Evolutionary conservation across 2,113 vertebrate genomes (phyloP), one percentile per base, ranked within the genome.

Genomic region (Plectropomus leopardus): DNA sequence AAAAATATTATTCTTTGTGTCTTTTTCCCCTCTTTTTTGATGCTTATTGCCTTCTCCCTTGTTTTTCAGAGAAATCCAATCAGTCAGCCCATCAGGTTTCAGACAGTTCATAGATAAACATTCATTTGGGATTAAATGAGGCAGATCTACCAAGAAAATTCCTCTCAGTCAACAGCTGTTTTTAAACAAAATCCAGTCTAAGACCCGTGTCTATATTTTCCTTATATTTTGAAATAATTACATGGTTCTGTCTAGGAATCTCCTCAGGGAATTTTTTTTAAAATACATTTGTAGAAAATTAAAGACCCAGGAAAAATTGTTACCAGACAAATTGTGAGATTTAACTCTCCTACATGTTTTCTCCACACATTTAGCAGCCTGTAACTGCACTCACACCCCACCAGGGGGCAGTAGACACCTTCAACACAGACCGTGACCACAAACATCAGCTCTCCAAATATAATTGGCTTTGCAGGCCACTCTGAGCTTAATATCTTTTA

Each of bases 381-480:
- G 87, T 84, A 91, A 76, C 23, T 72, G n/a, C 76, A 57, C 17
- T 1, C 1, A 5, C 34, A 1, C 4, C 23, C 89, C 90, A 91
- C 89, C 83, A 89, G 95, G 90, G 88, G 92, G 93, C 94, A 95
- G 92, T 94, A 94, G 83, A 89, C 64, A 75, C 81, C 94, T 94
- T 89, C 44, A 76, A 44, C 84, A 83, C 47, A 26, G 15, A 83
- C 81, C 66, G 47, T 84, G 79, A 80, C 71, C 48, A 24, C 34
- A 72, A 73, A 78, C 76, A 69, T 86, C 76, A 82, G 54, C 58
- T 64, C 45, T 76, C 63, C 64, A 58, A 77, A 53, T 50, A 13
- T 93, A 94, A 93, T 94, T 92, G 92, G 89, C 89, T 92, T 90
- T 89, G 82, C 88, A 88, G 88, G 87, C 89, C 88, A 90, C 88